phyloP scores from a whole-genome alignment of 2,797 vertebrate genomes.

The Bucorvus abyssinicus region DNA sequence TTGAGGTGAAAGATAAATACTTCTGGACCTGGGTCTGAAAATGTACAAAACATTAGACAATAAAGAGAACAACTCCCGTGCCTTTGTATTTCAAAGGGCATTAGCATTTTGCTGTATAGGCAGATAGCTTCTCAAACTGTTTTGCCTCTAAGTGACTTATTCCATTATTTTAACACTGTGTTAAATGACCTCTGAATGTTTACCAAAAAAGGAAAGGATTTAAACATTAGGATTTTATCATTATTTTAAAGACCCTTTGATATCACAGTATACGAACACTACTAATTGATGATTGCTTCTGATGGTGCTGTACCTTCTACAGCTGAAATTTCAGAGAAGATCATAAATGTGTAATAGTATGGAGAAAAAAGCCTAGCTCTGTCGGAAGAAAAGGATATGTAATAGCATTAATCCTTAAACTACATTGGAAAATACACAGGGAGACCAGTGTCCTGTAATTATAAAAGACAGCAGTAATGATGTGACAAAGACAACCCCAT shows the following conservation, averaged over 20 bases:
- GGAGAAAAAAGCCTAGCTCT: neutral
- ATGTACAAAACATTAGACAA: conserved; percentile 51
- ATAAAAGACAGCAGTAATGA: neutral
- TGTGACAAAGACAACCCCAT: neutral
- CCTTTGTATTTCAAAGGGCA: conserved; percentile 58
- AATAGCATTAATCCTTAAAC: neutral
- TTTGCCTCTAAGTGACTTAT: conserved; percentile 47
- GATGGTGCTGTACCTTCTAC: neutral
- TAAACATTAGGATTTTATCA: neutral
- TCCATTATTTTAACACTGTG: conserved; percentile 27
- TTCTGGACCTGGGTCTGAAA: conserved; percentile 42
- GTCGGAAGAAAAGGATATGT: neutral
- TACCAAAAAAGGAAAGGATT: neutral
- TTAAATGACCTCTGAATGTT: conserved; percentile 6
- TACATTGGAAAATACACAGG: neutral
- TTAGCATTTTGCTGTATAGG: conserved; percentile 62
- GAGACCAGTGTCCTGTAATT: neutral
- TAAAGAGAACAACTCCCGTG: conserved; percentile 11
- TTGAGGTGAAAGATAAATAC: conserved; percentile 71
- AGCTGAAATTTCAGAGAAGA: conserved; percentile 24
- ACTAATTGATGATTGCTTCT: conserved; percentile 30
- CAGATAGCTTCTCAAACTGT: conserved; percentile 28
- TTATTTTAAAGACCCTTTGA: conserved; percentile 7
- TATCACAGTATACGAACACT: neutral
- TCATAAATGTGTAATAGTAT: neutral